phyloP scores from a whole-genome alignment of 2,113 vertebrate genomes.

The Turnix velox region DNA sequence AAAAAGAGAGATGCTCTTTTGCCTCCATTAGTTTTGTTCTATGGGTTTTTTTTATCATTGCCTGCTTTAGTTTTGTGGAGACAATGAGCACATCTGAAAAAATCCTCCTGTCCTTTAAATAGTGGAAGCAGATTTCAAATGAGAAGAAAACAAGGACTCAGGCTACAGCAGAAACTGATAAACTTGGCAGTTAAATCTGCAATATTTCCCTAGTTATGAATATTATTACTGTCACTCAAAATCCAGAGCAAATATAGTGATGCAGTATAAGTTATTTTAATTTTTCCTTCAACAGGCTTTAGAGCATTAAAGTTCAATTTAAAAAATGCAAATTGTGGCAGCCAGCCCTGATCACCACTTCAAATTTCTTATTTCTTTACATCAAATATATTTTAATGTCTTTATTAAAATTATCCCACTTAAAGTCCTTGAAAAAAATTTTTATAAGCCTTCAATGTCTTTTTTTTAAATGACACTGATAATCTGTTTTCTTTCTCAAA shows the following conservation, averaged over 20 bases:
- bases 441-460: no score
- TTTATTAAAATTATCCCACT: background rate
- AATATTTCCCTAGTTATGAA: background rate
- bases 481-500: background rate
- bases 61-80: background rate
- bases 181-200: background rate
- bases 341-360: background rate
- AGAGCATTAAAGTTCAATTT: background rate
- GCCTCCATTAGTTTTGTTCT: background rate
- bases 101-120: background rate
- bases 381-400: background rate
- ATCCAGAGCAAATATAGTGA: background rate
- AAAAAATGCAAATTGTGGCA: background rate
- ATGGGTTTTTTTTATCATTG: background rate
- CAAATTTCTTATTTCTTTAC: background rate
- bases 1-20: background rate
- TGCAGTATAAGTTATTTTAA: background rate
- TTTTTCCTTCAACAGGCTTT: background rate
- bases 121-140: background rate
- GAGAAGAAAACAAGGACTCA: background rate
- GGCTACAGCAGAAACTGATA: background rate
- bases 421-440: background rate
- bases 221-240: background rate
- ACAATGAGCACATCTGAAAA: background rate
- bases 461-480: background rate